Conservation (phyloP, 2,888 invertebrate species). For the Ennomos fuscantarius region DNA sequence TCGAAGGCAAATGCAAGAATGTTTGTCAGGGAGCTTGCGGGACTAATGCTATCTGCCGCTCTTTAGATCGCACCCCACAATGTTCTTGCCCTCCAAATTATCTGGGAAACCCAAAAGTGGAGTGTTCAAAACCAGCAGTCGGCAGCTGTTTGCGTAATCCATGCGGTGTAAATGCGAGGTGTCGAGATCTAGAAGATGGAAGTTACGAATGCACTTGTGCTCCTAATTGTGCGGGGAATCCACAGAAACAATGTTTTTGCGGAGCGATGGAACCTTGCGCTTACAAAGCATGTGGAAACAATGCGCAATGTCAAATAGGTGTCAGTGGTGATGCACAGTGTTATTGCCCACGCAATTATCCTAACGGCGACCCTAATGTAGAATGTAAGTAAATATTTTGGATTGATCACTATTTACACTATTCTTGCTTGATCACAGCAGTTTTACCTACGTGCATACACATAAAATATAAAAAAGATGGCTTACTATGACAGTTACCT, state of each 20-base stretch:
- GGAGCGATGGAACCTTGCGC: constrained; percentile 91
- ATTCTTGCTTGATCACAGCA: no score
- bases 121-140: constrained; percentile 89
- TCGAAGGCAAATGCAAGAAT: constrained; percentile 90
- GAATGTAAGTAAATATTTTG: constrained; percentile 89
- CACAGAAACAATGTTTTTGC: constrained; percentile 92
- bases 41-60: constrained; percentile 93
- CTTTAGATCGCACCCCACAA: constrained; percentile 90
- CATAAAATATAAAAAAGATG: no score
- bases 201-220: constrained; percentile 93
- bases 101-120: constrained; percentile 91
- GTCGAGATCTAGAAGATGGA: constrained; percentile 90
- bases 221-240: constrained; percentile 92
- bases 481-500: no score
- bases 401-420: constrained; percentile 8
- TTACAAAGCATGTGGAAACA: constrained; percentile 91
- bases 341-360: constrained; percentile 92
- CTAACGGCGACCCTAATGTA: constrained; percentile 93
- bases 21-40: constrained; percentile 94
- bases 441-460: no score
- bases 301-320: constrained; percentile 91
- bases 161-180: constrained; percentile 93
- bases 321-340: constrained; percentile 90
- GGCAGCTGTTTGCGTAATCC: constrained; percentile 92
- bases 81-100: constrained; percentile 94